phyloP scores from a whole-genome alignment of 35 echinoderm and acorn worm genomes.

The Strongylocentrotus purpuratus region DNA sequence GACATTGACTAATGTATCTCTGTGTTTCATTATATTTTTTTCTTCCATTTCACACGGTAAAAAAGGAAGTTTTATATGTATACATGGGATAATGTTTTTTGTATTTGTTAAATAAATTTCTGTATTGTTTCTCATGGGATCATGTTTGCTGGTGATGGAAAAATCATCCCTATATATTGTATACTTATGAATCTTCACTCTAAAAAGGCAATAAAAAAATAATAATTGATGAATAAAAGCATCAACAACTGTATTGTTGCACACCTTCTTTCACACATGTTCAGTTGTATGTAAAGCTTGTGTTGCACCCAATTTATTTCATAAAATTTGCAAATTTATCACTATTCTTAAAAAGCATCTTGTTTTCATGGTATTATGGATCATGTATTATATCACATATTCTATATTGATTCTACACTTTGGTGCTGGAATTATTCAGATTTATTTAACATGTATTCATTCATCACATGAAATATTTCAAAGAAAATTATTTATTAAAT shows the following conservation, averaged over 20 bases:
- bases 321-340: too few relatives aligned
- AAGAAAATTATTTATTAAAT: too few relatives aligned
- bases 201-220: too few relatives aligned
- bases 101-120: too few relatives aligned
- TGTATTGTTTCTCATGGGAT: too few relatives aligned
- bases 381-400: neutral
- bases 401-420: neutral
- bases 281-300: too few relatives aligned
- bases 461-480: too few relatives aligned
- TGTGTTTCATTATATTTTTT: neutral
- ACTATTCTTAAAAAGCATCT: too few relatives aligned
- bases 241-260: neutral
- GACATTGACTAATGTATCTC: neutral
- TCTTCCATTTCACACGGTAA: neutral
- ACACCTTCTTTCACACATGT: neutral
- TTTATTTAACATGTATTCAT: neutral
- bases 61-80: neutral
- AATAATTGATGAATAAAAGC: too few relatives aligned
- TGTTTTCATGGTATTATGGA: neutral
- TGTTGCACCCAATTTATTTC: too few relatives aligned
- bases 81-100: neutral
- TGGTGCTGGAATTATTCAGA: neutral
- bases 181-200: neutral
- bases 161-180: neutral
- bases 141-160: too few relatives aligned